A percentile compares a stretch with the other conserved stretches of the same genome.
phyloP scores from a whole-genome alignment of 2,888 invertebrate genomes.

The Diabrotica balteata region DNA sequence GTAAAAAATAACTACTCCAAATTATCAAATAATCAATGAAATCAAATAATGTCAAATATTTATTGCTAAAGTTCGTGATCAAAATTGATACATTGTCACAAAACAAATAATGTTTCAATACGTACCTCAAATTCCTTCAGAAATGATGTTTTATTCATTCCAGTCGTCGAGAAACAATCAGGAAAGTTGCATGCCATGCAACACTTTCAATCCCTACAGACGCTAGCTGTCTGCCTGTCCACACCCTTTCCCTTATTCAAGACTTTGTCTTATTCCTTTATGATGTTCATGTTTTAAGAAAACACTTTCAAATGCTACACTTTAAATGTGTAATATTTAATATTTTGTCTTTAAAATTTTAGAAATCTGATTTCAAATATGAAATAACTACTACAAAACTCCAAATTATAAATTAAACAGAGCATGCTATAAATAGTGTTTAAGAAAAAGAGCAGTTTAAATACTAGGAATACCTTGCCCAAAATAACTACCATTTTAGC shows the following conservation, averaged over 20 bases:
- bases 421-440: no score
- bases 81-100: no score
- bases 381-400: no score
- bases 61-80: not conserved
- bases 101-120: slow-evolving; percentile 20
- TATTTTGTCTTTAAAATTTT: no score
- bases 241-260: not conserved
- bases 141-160: slow-evolving; percentile 28
- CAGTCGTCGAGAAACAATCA: slow-evolving; percentile 23
- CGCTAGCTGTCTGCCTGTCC: not conserved
- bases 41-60: slow-evolving; percentile 1
- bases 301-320: not conserved
- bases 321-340: no score
- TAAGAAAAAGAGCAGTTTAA: no score
- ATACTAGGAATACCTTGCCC: no score
- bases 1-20: no score
- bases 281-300: not conserved
- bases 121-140: slow-evolving; percentile 9
- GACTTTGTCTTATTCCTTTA: not conserved
- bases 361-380: no score
- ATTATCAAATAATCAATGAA: no score
- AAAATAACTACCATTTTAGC: no score
- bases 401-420: no score
- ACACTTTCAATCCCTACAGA: slow-evolving; percentile 26
- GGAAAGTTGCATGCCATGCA: slow-evolving; percentile 30